A percentile compares a stretch with the other conserved stretches of the same genome.
Evolutionary conservation across 2,888 invertebrate genomes (phyloP).

Genomic region (Cecidostiba fungosa): DNA sequence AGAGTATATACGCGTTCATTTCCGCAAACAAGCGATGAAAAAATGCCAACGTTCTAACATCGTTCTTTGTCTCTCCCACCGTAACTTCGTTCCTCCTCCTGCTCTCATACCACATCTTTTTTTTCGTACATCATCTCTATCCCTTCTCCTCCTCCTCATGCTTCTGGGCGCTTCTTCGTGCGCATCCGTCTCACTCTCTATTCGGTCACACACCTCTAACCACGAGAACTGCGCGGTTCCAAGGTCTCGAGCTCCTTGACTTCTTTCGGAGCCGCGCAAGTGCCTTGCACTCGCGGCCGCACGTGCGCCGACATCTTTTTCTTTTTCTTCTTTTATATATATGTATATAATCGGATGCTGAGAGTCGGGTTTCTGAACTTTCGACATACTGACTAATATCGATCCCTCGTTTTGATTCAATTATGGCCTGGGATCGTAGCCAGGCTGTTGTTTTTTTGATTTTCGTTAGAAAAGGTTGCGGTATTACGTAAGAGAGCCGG

Average conservation of each 20-base stretch:
- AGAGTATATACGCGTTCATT: background rate
- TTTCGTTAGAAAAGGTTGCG: conserved; percentile 6
- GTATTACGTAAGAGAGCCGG: conserved; percentile 23
- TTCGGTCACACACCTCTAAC: conserved; percentile 60
- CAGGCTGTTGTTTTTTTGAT: background rate
- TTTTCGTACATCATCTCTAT: background rate
- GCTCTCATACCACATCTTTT: background rate
- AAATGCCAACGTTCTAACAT: background rate
- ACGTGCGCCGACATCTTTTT: conserved; percentile 17
- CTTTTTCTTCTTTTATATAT: background rate
- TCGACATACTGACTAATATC: conserved; percentile 27
- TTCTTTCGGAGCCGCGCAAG: conserved; percentile 53
- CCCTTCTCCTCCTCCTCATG: background rate
- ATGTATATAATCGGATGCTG: conserved; percentile 22
- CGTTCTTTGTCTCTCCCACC: conserved; percentile 20
- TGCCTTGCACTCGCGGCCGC: conserved; percentile 56
- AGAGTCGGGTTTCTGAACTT: conserved; percentile 23
- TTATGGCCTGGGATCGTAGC: conserved; percentile 7
- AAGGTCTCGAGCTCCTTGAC: conserved; percentile 59
- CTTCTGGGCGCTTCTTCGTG: background rate
- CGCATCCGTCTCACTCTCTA: conserved; percentile 24
- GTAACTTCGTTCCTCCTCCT: background rate
- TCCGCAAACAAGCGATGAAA: background rate
- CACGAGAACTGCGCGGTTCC: conserved; percentile 25
- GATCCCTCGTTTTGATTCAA: conserved; percentile 32